phyloP scores from a whole-genome alignment of 2,888 invertebrate species.

The Drosophila mettleri region DNA sequence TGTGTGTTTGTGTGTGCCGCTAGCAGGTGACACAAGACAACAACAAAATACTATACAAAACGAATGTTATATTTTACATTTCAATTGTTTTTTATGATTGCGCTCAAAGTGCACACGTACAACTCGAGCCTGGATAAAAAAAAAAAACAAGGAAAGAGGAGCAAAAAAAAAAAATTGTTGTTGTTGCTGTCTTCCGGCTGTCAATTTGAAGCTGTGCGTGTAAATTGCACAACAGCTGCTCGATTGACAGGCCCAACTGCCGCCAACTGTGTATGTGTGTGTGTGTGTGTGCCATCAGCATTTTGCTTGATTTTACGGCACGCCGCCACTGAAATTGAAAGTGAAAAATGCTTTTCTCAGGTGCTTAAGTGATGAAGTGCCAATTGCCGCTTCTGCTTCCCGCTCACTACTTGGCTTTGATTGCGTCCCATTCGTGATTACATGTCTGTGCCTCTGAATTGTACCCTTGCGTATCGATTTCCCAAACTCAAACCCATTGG shows the following conservation, averaged over 20 bases:
- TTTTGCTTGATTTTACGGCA: slow-evolving; percentile 73
- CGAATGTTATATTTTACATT: slow-evolving; percentile 79
- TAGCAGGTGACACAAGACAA: slow-evolving; percentile 61
- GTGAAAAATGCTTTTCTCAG: slow-evolving; percentile 80
- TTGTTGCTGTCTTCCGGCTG: slow-evolving; percentile 61
- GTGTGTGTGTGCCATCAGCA: slow-evolving; percentile 57
- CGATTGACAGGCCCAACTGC: slow-evolving; percentile 61
- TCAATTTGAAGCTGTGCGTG: slow-evolving; percentile 77
- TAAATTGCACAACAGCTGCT: slow-evolving; percentile 78
- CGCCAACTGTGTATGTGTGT: slow-evolving; percentile 6
- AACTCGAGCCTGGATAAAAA: slow-evolving; percentile 15
- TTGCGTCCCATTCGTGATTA: slow-evolving; percentile 55
- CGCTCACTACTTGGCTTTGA: slow-evolving; percentile 56
- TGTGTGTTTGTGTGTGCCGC: slow-evolving; percentile 6
- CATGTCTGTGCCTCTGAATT: slow-evolving; percentile 10
- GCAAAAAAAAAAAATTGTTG: slow-evolving; percentile 12
- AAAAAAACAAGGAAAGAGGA: too few relatives aligned
- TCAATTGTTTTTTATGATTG: slow-evolving; percentile 81
- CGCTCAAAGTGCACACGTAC: slow-evolving; percentile 75
- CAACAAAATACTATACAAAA: slow-evolving; percentile 41
- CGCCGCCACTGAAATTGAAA: slow-evolving; percentile 74
- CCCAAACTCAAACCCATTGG: slow-evolving; percentile 24
- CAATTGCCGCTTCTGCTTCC: slow-evolving; percentile 59
- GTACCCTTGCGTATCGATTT: slow-evolving; percentile 64
- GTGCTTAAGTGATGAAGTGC: slow-evolving; percentile 80